Base-by-base conservation (phyloP, 2,797 vertebrate species). In the Tympanoctomys barrerae region DNA sequence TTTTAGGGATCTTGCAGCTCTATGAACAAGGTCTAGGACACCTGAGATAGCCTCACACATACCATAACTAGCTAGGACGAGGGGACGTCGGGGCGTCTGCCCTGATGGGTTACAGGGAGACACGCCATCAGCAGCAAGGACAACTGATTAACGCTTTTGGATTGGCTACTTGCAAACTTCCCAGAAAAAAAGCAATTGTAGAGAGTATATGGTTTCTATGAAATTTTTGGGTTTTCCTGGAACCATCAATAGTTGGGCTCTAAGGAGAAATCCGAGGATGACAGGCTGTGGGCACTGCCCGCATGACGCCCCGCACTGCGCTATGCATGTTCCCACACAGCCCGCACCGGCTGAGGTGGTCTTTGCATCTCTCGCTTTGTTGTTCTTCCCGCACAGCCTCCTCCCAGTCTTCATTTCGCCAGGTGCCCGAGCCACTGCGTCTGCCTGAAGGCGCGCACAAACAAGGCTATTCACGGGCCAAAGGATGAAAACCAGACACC, bases 251-350 rank as follows among this genome's bases (percentile, higher is more conserved):
- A 68, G 33, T n/a, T 68, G 36, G 9, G 36, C 22, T 71, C 19
- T 71, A 71, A 71, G 68, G n/a, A 39, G 36, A 71, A 71, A 39
- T 39, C n/a, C 9, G 8, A 36, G 19, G 22, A 22, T 2, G 68
- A 9, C 68, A 39, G 68, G 36, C 68, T 7, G 18, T 10, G 19
- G 36, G 2, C 4, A 4, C n/a, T 11, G n/a, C 8, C 21, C 19
- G 3, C 8, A 3, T 1, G 8, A 18, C 7, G 18, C n/a, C 2
- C 18, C 2, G 33, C 26, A 14, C 13, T 11, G 12, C 4, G 5
- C n/a, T 2, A 19, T 39, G 5, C 36, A 1, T 18, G 46, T 83
- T 9, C 81, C 22, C 46, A 81, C 33, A 0, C 10, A n/a, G 7
- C 19, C 68, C 70, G 8, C 31, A 39, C 61, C 46, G 2, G 28